Conservation (phyloP, 64 coral and sea anemone genomes). For the Porites lutea region DNA sequence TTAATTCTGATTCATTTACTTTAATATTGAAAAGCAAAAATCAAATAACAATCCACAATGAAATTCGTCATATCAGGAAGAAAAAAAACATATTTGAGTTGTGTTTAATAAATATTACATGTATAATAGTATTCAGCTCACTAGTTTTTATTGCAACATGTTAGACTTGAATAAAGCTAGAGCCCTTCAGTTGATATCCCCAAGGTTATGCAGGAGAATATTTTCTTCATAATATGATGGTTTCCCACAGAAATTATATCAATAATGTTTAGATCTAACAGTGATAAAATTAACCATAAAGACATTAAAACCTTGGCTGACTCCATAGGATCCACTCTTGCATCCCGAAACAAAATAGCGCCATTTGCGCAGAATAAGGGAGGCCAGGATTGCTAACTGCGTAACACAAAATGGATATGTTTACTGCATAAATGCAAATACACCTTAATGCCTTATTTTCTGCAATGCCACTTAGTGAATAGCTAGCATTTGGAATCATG, state of each 20-base stretch:
- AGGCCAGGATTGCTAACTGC: not conserved
- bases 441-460: not conserved
- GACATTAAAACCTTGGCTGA: constrained; percentile 22
- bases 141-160: not conserved
- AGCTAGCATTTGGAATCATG: not conserved
- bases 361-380: not conserved
- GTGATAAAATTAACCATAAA: constrained; percentile 19
- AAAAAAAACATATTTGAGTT: no score
- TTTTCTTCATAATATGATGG: not conserved
- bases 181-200: not conserved
- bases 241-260: constrained; percentile 10
- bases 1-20: no score
- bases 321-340: constrained; percentile 34
- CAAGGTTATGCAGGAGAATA: not conserved
- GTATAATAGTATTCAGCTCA: not conserved
- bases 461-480: constrained; percentile 17
- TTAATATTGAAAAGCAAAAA: no score
- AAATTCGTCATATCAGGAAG: not conserved
- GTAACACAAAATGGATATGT: not conserved
- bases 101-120: not conserved
- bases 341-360: constrained; percentile 23
- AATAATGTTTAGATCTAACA: not conserved
- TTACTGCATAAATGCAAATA: constrained; percentile 29
- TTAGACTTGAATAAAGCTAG: not conserved
- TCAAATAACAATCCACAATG: not conserved